These are phyloP conservation scores for Nezara viridula DNA, from an alignment of 2,888 invertebrate genomes.

Conservation along the genomic window DNA sequence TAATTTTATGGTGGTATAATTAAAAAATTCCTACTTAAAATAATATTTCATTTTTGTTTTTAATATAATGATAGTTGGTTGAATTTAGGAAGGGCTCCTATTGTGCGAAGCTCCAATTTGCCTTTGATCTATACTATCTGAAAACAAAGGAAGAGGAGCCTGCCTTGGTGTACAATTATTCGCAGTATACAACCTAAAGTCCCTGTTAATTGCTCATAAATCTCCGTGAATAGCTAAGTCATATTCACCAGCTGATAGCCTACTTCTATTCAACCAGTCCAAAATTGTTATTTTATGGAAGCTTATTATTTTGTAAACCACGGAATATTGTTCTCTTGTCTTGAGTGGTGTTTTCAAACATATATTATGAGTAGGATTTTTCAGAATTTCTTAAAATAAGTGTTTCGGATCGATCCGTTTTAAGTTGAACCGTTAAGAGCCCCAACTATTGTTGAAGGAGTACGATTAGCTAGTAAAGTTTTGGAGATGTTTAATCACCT, in stretches of 20 bases:
- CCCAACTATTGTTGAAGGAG: background rate
- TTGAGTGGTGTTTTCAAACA: background rate
- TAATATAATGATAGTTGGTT: background rate
- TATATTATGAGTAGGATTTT: background rate
- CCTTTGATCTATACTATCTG: background rate
- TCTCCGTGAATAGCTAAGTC: background rate
- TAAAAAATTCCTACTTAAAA: no score
- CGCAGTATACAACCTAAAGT: constrained; percentile 25
- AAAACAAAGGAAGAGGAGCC: background rate
- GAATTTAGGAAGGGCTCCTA: background rate
- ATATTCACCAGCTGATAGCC: background rate
- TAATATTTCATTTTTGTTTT: background rate
- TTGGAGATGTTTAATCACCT: background rate
- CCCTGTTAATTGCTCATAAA: constrained; percentile 14
- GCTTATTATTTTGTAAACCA: background rate
- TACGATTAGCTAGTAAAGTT: background rate
- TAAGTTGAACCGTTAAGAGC: background rate
- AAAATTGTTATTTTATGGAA: background rate
- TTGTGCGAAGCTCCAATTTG: background rate
- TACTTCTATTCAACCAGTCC: background rate
- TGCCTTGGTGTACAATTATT: constrained; percentile 8
- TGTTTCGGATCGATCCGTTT: no score
- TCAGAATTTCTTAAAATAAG: background rate
- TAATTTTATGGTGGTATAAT: no score
- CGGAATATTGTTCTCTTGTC: background rate